Percentiles rank a stretch among this genome's conserved stretches.
phyloP scores from a whole-genome alignment of 2,797 vertebrate genomes.

The Cheirogaleus major region DNA sequence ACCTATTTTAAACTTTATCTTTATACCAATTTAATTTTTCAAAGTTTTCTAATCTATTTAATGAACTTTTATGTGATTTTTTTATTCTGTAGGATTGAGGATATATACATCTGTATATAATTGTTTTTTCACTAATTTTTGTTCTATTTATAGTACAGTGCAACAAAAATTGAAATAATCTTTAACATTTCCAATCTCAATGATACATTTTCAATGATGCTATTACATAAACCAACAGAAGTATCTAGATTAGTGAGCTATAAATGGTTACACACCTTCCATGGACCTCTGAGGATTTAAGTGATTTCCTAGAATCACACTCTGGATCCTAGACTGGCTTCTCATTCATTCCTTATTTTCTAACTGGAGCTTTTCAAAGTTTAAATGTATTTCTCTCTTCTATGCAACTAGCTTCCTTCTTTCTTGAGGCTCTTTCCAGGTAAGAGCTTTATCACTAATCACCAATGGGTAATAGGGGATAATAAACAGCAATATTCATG shows the following conservation, averaged over 20 bases:
- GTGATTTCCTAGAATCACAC: neutral
- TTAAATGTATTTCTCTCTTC: neutral
- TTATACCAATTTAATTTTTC: constrained; percentile 22
- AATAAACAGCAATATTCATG: neutral
- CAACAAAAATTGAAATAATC: constrained; percentile 60
- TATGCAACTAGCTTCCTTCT: neutral
- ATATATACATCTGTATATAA: constrained; percentile 53
- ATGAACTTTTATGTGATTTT: constrained; percentile 58
- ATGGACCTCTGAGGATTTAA: neutral
- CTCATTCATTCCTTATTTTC: constrained; percentile 5
- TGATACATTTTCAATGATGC: constrained; percentile 19
- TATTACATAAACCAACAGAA: constrained; percentile 52
- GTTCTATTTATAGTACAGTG: constrained; percentile 44
- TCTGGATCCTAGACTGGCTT: neutral
- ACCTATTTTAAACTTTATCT: constrained; percentile 21
- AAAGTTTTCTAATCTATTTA: constrained; percentile 43
- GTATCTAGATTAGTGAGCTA: neutral
- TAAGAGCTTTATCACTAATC: neutral
- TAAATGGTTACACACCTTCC: constrained; percentile 15
- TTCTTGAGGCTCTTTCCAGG: neutral
- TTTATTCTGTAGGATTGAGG: constrained; percentile 20
- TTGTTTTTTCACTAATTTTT: constrained; percentile 50
- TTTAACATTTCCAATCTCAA: constrained; percentile 55
- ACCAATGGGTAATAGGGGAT: neutral
- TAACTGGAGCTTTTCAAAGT: constrained; percentile 14